Conservation (phyloP, 1,140 invertebrate genomes). For the Trachymyrmex septentrionalis region DNA sequence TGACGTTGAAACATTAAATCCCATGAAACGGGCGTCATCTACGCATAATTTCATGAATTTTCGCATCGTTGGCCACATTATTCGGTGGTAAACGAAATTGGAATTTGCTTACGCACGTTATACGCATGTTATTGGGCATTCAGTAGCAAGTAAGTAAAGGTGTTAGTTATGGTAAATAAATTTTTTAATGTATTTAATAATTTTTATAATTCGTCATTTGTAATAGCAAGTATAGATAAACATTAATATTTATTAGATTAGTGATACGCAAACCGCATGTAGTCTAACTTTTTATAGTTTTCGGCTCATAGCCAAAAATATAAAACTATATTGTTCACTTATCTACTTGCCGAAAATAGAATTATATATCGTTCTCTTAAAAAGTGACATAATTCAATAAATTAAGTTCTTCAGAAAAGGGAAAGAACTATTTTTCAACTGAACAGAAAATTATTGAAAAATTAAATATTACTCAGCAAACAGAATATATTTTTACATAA, state of each 20-base stretch:
- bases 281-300: too few relatives aligned
- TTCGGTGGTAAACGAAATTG: constrained; percentile 29
- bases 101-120: constrained; percentile 4
- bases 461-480: too few relatives aligned
- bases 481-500: too few relatives aligned
- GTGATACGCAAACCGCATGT: too few relatives aligned
- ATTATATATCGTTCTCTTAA: too few relatives aligned
- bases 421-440: too few relatives aligned
- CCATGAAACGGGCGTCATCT: constrained; percentile 58
- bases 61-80: constrained; percentile 28
- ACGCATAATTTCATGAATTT: constrained; percentile 60
- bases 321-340: too few relatives aligned
- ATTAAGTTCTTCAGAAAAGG: too few relatives aligned
- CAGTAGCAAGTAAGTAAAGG: not conserved
- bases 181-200: not conserved
- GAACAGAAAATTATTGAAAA: too few relatives aligned
- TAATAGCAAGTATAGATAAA: not conserved
- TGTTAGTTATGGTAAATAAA: not conserved
- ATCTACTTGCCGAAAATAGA: too few relatives aligned
- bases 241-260: not conserved
- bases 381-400: too few relatives aligned
- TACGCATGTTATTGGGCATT: not conserved
- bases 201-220: not conserved
- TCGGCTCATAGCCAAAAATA: too few relatives aligned
- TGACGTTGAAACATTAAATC: constrained; percentile 63